phyloP scores from a whole-genome alignment of 2,888 invertebrate genomes.

The Perdita meconis region DNA sequence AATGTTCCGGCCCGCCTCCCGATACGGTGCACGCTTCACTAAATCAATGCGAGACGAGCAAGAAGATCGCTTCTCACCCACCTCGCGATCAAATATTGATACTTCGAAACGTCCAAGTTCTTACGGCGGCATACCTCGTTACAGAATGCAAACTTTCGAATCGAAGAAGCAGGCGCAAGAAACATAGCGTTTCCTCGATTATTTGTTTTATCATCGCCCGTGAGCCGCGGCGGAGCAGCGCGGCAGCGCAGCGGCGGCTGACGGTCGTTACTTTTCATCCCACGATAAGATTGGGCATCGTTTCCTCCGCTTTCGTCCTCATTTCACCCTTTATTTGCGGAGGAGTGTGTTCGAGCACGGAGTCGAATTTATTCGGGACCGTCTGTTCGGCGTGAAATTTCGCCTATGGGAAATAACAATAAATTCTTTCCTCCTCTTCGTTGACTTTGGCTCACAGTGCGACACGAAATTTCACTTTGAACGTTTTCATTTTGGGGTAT shows the following conservation, averaged over 20 bases:
- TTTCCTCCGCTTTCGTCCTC: conserved; percentile 24
- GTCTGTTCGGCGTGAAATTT: conserved; percentile 5
- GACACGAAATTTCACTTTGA: not conserved
- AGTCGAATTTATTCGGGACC: conserved; percentile 17
- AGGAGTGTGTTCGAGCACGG: conserved; percentile 14
- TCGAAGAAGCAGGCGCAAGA: not conserved
- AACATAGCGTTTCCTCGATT: not conserved
- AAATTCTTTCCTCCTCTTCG: conserved; percentile 8
- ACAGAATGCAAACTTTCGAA: too few relatives aligned
- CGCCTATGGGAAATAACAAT: conserved; percentile 27
- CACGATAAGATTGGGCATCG: conserved; percentile 23
- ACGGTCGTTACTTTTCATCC: conserved; percentile 12
- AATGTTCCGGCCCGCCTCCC: not conserved
- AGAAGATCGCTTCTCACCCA: not conserved
- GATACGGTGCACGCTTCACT: not conserved
- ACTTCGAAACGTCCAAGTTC: not conserved
- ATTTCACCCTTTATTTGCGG: conserved; percentile 28
- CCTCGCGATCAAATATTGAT: not conserved
- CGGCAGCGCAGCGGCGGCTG: too few relatives aligned
- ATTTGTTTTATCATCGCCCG: not conserved
- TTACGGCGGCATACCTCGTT: too few relatives aligned
- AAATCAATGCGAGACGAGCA: not conserved
- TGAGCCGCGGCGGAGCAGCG: not conserved
- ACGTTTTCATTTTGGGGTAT: not conserved
- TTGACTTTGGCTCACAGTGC: not conserved